Evolutionary conservation across 2,888 invertebrate genomes (phyloP).

Genomic region (Drosophila phalerata): DNA sequence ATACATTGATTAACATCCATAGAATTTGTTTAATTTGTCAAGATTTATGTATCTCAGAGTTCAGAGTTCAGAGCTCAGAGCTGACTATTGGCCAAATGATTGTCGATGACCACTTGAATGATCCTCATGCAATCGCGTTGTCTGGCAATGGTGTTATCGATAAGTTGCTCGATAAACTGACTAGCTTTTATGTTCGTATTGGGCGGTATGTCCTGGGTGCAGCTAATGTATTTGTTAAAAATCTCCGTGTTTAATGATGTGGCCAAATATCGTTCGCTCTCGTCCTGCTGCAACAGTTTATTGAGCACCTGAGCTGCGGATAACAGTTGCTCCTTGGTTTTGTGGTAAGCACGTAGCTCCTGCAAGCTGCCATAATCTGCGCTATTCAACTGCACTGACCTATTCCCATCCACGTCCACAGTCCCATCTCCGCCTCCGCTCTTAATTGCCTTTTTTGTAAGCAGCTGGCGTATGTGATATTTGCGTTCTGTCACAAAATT

Average conservation of each 20-base stretch:
- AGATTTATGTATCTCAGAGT: neutral
- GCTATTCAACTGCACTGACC: constrained; percentile 75
- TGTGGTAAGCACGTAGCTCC: constrained; percentile 83
- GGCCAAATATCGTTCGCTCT: constrained; percentile 78
- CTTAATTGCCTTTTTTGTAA: constrained; percentile 72
- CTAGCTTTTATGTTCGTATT: constrained; percentile 82
- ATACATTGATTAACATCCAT: constrained; percentile 9
- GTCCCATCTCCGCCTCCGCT: constrained; percentile 34
- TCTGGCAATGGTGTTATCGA: constrained; percentile 83
- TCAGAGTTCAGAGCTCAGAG: constrained; percentile 44
- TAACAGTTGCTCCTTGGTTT: constrained; percentile 80
- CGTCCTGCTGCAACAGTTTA: constrained; percentile 75
- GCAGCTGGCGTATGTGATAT: constrained; percentile 81
- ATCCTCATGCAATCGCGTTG: constrained; percentile 83
- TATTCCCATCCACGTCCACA: constrained; percentile 47
- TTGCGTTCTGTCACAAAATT: constrained; percentile 85
- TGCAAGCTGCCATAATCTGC: constrained; percentile 82
- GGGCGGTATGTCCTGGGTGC: constrained; percentile 84
- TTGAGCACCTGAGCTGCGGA: constrained; percentile 79
- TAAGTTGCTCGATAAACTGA: constrained; percentile 82
- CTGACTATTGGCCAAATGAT: constrained; percentile 80
- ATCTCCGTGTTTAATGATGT: constrained; percentile 83
- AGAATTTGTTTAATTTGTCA: constrained; percentile 2
- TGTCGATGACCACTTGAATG: constrained; percentile 83
- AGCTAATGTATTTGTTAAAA: constrained; percentile 84